Evolutionary conservation across 2,888 invertebrate genomes (phyloP).

Genomic region (Apotomis capreana): DNA sequence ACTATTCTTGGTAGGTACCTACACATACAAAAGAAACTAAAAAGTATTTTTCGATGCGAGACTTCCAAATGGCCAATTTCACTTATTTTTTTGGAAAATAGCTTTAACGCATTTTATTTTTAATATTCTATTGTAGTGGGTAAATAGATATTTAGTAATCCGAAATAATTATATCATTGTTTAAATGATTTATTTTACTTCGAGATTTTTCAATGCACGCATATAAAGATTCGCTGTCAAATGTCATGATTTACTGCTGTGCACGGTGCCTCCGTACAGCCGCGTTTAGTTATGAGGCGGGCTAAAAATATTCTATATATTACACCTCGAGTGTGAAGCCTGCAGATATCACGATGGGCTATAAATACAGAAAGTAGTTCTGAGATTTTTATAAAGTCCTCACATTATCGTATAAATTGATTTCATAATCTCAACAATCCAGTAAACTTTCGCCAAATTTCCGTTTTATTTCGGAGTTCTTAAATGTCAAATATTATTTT

Average conservation of each 20-base stretch:
- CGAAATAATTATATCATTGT: no score
- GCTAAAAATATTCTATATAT: conserved; percentile 38
- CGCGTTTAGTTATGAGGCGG: conserved; percentile 43
- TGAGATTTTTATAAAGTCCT: conserved; percentile 1
- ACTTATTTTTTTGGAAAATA: no score
- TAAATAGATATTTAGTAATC: no score
- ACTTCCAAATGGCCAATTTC: no score
- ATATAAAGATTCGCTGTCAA: no score
- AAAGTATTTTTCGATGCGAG: no score
- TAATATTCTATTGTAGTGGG: no score
- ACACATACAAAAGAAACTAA: no score
- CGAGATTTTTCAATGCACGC: no score
- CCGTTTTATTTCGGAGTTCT: conserved; percentile 20
- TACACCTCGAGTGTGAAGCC: conserved; percentile 28
- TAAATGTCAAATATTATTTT: conserved; percentile 36
- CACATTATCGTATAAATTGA: conserved; percentile 17
- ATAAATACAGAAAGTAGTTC: background rate
- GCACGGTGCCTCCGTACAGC: conserved; percentile 48
- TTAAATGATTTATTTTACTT: no score
- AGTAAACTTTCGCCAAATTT: conserved; percentile 23
- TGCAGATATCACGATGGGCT: conserved; percentile 1
- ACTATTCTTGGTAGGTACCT: no score
- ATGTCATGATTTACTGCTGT: conserved; percentile 59
- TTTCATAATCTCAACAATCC: conserved; percentile 22
- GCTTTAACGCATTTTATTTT: no score